Base-by-base conservation (phyloP, 1,140 invertebrate species). In the Caenorhabditis remanei region DNA sequence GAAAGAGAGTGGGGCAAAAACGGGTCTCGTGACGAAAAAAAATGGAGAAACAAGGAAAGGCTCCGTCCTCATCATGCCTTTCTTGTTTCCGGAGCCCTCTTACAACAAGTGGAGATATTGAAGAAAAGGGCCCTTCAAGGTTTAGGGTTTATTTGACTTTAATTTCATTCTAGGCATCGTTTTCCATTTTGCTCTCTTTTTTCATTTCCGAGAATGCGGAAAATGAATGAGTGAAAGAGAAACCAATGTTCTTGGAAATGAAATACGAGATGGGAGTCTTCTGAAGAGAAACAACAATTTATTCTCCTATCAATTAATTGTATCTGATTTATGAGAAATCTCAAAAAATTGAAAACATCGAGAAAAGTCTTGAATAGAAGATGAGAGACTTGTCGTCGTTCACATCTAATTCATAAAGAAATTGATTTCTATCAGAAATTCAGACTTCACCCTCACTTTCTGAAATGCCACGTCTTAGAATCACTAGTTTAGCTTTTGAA, bases 141-240 rank as follows among this genome's bases (percentile, higher is more conserved):
- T 79, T 50, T 50, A 71, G 41, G 67, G 67, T 46, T 50, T 79
- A n/a, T 50, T 79, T 79, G 71, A 79, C 71, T 79, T 79, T 79
- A 46, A 79, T 79, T 43, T 50, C 21, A 53, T 46, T 79, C n/a
- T n/a, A 79, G 71, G 14, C 9, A 46, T 79, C 71, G 53, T 79
- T 71, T 71, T 46, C 11, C 46, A 14, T 40, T 41, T 71, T 13
- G 56, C 56, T 58, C 56, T 58, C 9, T 63, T 63, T 63, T 63
- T 63, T 63, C 61, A 63, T 79, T 79, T 79, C 71, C 65, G 16
- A 53, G 46, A 63, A 63, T 11, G n/a, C 24, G 61, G 21, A 32
- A 63, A 32, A 21, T 24, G 61, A 63, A 63, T 63, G 19, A 32
- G 24, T 5, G 21, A 63, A 63, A 40, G 4, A 32, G 61, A 63